Base-by-base conservation (phyloP, 2,888 invertebrate genomes). In the Diarsia brunnea region DNA sequence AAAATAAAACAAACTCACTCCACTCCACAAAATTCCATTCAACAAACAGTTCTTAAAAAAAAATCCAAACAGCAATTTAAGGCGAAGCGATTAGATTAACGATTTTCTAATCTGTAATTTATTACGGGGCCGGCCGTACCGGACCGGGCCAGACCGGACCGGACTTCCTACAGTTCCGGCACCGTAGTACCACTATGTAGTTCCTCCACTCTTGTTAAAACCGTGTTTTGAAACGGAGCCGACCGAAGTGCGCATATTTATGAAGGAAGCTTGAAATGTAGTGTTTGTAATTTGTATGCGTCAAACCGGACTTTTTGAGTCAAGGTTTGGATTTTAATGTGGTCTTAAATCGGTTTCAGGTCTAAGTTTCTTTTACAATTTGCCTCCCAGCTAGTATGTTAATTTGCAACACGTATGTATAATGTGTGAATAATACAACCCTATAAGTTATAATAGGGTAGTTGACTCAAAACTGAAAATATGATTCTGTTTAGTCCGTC, bases 71-170 rank as follows among this genome's bases (percentile, higher is more conserved):
- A 73, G 49, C 70, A 71, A 81, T 89, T 90, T 87, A 83, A 87
- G 85, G 75, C 80, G 51, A 75, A 87, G 87, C 92, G 91, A 93
- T 94, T 93, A 93, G 91, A 94, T 93, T 94, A 95, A 95, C 94
- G 94, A 94, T 94, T 92, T 94, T 94, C 93, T 95, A 95, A 95
- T 95, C 93, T 94, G 92, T 93, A 94, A 95, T 95, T 95, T 95
- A 94, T 94, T 92, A 93, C 87, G 85, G 90, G 89, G 88, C 88
- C 89, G 88, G 88, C 87, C 87, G 79, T 74, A 16, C 75, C 75
- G 67, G 75, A 55, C 81, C 81, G 75, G 75, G 74, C 69, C 82
- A 72, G 72, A 82, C 88, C 82, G 84, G 84, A 84, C 91, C 93
- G 93, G 94, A 94, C 88, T 90, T 93, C 95, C 93, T 89, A 72